Evolutionary conservation across 2,797 vertebrate species (phyloP).

Genomic region (Cephalopachus bancanus): DNA sequence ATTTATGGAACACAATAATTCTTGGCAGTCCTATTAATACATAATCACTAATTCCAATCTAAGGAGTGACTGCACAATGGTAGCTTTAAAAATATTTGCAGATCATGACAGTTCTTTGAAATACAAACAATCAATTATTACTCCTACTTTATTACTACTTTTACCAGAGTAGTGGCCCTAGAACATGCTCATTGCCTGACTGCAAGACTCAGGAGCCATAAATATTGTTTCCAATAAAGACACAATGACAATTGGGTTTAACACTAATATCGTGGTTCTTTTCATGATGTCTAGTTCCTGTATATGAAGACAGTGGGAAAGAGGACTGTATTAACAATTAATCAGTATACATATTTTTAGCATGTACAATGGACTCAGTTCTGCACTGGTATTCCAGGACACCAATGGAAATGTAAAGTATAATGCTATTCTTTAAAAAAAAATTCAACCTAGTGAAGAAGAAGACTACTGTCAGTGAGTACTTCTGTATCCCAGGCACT

Average conservation of each 20-base stretch:
- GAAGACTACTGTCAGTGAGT: background rate
- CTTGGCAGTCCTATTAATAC: background rate
- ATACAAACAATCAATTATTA: background rate
- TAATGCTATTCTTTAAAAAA: background rate
- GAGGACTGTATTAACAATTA: background rate
- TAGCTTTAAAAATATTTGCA: slow-evolving; percentile 35
- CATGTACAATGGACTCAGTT: background rate
- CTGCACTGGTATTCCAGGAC: rapidly evolving
- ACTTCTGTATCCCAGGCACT: background rate
- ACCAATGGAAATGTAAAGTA: background rate
- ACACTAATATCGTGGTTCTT: background rate
- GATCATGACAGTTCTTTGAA: background rate
- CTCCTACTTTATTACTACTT: background rate
- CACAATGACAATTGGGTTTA: background rate
- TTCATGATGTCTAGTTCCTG: background rate
- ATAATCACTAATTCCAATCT: slow-evolving; percentile 6
- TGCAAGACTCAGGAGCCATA: background rate
- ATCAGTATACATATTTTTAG: background rate
- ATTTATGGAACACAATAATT: slow-evolving; percentile 18
- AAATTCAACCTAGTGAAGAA: background rate
- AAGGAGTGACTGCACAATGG: background rate
- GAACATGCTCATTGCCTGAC: background rate
- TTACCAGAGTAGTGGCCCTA: background rate
- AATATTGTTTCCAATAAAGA: slow-evolving; percentile 18
- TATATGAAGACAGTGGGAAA: background rate